These are phyloP conservation scores for Macrotus californicus DNA, from an alignment of 2,113 vertebrate genomes.

Conservation along the genomic window DNA sequence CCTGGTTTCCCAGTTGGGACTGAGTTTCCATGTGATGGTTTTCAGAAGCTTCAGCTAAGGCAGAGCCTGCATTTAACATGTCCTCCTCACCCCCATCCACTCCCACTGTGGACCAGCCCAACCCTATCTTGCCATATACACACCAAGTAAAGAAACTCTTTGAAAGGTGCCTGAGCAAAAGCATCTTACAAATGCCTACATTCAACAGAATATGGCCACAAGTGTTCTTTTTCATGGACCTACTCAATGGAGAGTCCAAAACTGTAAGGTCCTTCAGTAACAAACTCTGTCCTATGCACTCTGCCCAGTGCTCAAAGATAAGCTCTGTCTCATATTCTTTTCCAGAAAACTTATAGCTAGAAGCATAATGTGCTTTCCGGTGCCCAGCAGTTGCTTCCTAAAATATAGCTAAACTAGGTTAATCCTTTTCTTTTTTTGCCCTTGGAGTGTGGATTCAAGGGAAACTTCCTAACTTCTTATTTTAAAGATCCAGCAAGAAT, in stretches of 20 bases:
- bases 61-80: background rate
- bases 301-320: background rate
- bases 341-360: background rate
- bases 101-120: background rate
- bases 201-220: background rate
- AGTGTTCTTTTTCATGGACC: background rate
- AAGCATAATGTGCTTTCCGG: background rate
- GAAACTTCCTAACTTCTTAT: slow-evolving; percentile 7
- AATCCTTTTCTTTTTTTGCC: background rate
- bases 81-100: background rate
- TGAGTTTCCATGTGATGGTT: background rate
- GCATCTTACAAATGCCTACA: background rate
- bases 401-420: slow-evolving; percentile 51
- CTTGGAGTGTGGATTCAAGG: slow-evolving; percentile 28
- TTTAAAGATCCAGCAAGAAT: slow-evolving; percentile 8
- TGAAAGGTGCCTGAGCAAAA: background rate
- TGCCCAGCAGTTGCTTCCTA: slow-evolving; percentile 29
- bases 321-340: background rate
- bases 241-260: background rate
- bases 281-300: background rate
- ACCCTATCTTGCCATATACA: background rate
- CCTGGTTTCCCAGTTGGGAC: background rate
- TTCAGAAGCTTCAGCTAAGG: background rate
- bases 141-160: background rate
- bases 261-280: background rate